These are phyloP conservation scores for Osmerus mordax DNA, from an alignment of 2,113 vertebrate species.

Conservation along the genomic window DNA sequence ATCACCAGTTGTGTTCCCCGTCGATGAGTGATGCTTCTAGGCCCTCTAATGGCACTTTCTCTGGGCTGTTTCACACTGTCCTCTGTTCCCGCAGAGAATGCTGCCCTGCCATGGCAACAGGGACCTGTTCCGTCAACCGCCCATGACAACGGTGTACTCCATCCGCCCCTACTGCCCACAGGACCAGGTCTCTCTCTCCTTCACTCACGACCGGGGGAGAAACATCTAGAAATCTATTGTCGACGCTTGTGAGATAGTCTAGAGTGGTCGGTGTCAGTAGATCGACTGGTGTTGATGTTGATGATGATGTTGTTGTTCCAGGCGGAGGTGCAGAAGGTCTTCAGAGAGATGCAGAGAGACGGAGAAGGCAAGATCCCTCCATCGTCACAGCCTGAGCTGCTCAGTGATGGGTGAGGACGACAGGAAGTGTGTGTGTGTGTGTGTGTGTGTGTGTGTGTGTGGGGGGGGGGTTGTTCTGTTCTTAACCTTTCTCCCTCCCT, in stretches of 20 bases:
- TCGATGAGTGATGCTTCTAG: background rate
- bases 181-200: conserved; percentile 80
- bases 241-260: no score
- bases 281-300: background rate
- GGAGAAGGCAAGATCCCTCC: conserved; percentile 69
- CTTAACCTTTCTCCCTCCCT: no score
- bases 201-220: background rate
- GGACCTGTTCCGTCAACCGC: conserved; percentile 92
- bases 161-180: conserved; percentile 86
- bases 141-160: conserved; percentile 85
- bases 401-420: conserved; percentile 83
- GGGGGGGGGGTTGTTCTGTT: background rate
- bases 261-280: background rate
- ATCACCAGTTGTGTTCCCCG: background rate
- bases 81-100: conserved; percentile 80
- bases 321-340: conserved; percentile 87
- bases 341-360: conserved; percentile 84
- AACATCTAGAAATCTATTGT: background rate
- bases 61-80: background rate
- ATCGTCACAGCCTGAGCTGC: conserved; percentile 77
- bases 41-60: background rate
- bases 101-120: conserved; percentile 94
- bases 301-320: conserved; percentile 50
- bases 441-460: background rate
- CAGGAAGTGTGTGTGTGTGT: no score